These are phyloP conservation scores for Tricholaema leucomelas DNA, from an alignment of 2,113 vertebrate genomes.

Conservation along the genomic window DNA sequence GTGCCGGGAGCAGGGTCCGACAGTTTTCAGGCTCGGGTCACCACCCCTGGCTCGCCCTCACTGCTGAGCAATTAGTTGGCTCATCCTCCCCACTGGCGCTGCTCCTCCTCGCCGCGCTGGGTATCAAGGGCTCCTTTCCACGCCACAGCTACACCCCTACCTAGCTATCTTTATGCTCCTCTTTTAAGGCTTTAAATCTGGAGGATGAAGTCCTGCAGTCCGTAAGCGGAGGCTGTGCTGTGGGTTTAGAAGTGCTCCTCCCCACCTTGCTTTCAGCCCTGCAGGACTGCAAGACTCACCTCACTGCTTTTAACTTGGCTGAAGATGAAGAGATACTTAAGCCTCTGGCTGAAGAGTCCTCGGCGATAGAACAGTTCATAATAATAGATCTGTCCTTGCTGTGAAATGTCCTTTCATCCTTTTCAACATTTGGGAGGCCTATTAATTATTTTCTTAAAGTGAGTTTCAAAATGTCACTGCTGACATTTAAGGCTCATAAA, in stretches of 20 bases:
- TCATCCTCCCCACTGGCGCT: background rate
- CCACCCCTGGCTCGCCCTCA: rapidly evolving
- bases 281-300: background rate
- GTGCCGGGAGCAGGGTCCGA: background rate
- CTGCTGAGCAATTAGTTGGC: background rate
- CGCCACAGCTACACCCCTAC: too few species aligned
- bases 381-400: background rate
- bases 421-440: background rate
- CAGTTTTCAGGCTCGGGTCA: rapidly evolving
- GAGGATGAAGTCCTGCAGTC: background rate
- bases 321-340: background rate
- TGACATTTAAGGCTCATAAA: conserved; percentile 43
- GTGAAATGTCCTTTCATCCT: background rate
- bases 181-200: background rate
- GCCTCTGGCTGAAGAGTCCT: background rate
- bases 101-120: rapidly evolving
- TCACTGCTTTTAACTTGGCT: background rate
- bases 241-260: background rate
- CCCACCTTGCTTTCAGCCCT: background rate
- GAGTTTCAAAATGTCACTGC: background rate
- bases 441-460: conserved; percentile 38
- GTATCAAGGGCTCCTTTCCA: background rate
- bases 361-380: background rate
- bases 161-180: background rate
- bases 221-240: background rate